Conservation (phyloP, 2,888 invertebrate genomes). For the Unio pictorum region DNA sequence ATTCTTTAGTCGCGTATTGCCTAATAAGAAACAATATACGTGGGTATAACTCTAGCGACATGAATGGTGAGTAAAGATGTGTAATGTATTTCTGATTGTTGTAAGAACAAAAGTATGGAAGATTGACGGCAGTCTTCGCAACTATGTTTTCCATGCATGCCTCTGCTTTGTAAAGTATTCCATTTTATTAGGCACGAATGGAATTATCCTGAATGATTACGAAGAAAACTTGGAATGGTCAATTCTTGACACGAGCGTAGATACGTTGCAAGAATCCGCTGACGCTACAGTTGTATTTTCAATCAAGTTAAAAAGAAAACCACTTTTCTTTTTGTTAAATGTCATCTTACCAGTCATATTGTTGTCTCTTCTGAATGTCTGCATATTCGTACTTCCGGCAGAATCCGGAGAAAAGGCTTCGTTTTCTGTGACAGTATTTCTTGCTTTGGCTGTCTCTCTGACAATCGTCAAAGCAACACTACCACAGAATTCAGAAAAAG, state of each 20-base stretch:
- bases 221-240: conserved; percentile 19
- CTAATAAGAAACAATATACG: too few relatives aligned
- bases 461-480: conserved; percentile 17
- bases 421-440: conserved; percentile 25
- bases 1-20: too few relatives aligned
- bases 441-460: conserved; percentile 26
- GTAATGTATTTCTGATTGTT: too few relatives aligned
- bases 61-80: too few relatives aligned
- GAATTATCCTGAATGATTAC: conserved; percentile 16
- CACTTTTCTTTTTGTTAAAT: conserved; percentile 26
- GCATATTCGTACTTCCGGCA: conserved; percentile 27
- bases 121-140: too few relatives aligned
- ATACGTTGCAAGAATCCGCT: conserved; percentile 3
- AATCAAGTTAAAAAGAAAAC: conserved; percentile 24
- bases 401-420: conserved; percentile 28
- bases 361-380: conserved; percentile 24
- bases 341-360: conserved; percentile 32
- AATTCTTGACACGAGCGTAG: conserved; percentile 10
- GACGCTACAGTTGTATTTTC: conserved; percentile 18
- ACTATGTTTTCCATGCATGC: conserved; percentile 4
- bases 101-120: too few relatives aligned
- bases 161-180: conserved; percentile 17
- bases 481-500: conserved; percentile 23
- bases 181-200: conserved; percentile 21
- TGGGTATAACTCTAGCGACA: too few relatives aligned